Conservation (phyloP, 2,797 vertebrate species). For the Aulostomus chinensis region DNA sequence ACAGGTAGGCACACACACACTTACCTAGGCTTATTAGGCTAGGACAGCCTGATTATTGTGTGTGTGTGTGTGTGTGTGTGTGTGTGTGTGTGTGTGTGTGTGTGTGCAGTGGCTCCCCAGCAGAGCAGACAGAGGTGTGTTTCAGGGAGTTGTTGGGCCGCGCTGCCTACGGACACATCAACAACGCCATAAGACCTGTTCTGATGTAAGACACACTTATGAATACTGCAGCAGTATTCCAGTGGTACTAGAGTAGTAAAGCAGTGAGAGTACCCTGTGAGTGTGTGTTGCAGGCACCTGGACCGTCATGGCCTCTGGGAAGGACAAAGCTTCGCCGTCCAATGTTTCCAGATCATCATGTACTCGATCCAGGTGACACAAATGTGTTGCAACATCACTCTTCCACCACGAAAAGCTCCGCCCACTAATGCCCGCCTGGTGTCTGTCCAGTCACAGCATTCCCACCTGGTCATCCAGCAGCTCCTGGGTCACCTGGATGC, state of each 20-base stretch:
- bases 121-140: constrained; percentile 57
- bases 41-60: too few relatives aligned
- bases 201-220: constrained; percentile 47
- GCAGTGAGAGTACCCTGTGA: not conserved
- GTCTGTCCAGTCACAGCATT: constrained; percentile 93
- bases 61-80: constrained; percentile 13
- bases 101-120: constrained; percentile 61
- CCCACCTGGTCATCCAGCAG: constrained; percentile 91
- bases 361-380: constrained; percentile 68
- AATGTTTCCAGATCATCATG: constrained; percentile 69
- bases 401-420: too few relatives aligned
- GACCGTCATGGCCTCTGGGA: constrained; percentile 63
- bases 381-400: too few relatives aligned
- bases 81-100: constrained; percentile 11
- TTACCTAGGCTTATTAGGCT: too few relatives aligned
- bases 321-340: constrained; percentile 54
- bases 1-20: constrained; percentile 11
- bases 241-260: too few relatives aligned
- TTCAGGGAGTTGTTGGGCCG: constrained; percentile 64
- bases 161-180: constrained; percentile 68
- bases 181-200: constrained; percentile 60
- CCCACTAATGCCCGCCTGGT: too few relatives aligned
- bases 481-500: constrained; percentile 89
- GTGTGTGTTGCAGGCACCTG: constrained; percentile 57
- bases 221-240: not conserved